These are phyloP conservation scores for Podocnemis expansa DNA, from an alignment of 2,113 vertebrate species.

Conservation along the genomic window DNA sequence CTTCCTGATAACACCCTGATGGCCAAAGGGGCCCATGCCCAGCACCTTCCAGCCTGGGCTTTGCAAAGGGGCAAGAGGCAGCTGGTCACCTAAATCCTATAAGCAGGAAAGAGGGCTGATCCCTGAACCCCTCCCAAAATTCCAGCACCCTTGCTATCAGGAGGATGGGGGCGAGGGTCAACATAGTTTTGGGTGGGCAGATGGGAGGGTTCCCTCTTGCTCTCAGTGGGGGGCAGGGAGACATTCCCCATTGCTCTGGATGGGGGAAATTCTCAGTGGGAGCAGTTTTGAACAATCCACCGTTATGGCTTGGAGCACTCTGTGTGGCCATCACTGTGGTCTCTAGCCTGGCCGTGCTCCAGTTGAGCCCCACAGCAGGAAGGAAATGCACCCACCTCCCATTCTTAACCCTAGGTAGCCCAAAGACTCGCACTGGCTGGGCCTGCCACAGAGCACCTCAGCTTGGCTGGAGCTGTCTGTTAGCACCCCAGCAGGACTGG, in stretches of 20 bases:
- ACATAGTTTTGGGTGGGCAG: rapidly evolving
- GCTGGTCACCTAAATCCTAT: background rate
- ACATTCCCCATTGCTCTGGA: no score
- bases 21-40: background rate
- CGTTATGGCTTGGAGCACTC: background rate
- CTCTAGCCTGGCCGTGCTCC: rapidly evolving
- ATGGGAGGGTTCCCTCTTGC: background rate
- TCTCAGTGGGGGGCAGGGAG: background rate
- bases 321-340: background rate
- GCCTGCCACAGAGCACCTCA: no score
- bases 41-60: background rate
- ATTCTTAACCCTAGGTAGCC: background rate
- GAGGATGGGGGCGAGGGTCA: background rate
- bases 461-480: background rate
- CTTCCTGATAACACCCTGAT: background rate
- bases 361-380: background rate
- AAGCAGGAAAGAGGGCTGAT: background rate
- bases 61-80: background rate
- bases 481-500: background rate
- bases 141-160: background rate
- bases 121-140: background rate
- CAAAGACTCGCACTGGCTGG: background rate
- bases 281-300: background rate
- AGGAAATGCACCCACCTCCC: background rate
- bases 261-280: background rate